Conservation (phyloP, 2,113 vertebrate genomes). For the Sminthopsis crassicaudata region DNA sequence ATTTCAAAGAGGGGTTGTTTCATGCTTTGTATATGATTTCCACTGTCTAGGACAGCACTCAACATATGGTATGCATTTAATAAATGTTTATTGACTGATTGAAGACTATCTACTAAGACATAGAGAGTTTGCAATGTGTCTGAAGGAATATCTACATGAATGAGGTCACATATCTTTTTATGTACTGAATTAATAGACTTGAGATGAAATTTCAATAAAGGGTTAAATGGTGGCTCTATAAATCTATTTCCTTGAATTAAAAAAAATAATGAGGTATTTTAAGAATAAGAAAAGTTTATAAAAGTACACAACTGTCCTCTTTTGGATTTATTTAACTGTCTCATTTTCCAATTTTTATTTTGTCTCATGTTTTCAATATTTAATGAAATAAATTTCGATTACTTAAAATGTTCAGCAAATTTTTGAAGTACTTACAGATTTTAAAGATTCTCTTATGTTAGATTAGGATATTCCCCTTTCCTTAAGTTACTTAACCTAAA, state of each 20-base stretch:
- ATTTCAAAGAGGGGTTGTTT: not conserved
- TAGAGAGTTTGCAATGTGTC: not conserved
- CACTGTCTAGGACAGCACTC: not conserved
- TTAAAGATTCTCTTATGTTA: not conserved
- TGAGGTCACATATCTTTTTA: slow-evolving; percentile 9
- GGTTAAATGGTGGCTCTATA: slow-evolving; percentile 65
- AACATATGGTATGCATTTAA: not conserved
- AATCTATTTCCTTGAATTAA: slow-evolving; percentile 81
- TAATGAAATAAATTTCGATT: not conserved
- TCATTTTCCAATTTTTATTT: slow-evolving; percentile 3
- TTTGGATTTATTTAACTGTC: slow-evolving; percentile 48
- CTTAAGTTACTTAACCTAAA: not conserved
- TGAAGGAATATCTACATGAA: not conserved
- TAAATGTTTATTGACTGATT: not conserved
- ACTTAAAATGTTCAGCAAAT: slow-evolving; percentile 28
- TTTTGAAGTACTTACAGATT: not conserved
- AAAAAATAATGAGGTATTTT: slow-evolving; percentile 3
- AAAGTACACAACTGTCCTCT: slow-evolving; percentile 62
- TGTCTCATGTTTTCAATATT: not conserved
- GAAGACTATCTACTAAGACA: not conserved
- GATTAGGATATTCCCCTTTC: not conserved
- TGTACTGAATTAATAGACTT: slow-evolving; percentile 67
- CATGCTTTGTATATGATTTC: not conserved
- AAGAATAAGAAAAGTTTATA: not conserved
- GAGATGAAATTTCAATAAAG: slow-evolving; percentile 41